Base-by-base conservation (phyloP, 2,113 vertebrate genomes). In the Arizona elegans region DNA sequence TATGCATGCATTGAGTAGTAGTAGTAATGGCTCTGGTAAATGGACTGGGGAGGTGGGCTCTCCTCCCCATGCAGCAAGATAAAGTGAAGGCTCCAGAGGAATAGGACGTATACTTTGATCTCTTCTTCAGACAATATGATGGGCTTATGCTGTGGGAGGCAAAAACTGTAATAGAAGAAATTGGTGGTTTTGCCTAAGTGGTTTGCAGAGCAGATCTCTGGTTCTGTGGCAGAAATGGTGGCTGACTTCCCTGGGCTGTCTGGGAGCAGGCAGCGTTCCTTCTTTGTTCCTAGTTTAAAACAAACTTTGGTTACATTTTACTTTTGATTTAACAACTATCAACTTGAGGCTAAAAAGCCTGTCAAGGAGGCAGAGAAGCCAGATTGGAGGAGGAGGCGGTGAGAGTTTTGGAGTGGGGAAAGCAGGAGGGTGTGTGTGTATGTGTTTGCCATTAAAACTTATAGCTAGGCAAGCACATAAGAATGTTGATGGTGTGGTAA, bases 331-430 rank as follows among this genome's bases (percentile, higher is more conserved):
- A 97, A 95, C 94, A 96, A 97, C 97, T 98, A 98, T 97, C 97
- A 97, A 97, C 98, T 98, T 98, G 98, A 97, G 98, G 96, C 96
- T 97, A 96, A 97, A 97, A 97, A 97, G 96, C 91, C 96, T 98
- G 97, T 97, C 97, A 98, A 97, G 96, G 97, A 98, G 97, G 97
- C 96, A 97, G 97, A 96, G 96, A 98, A 98, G 97, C 97, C 98
- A 98, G 97, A 98, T 97, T 98, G 98, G 97, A 98, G 97, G 97
- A 96, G 97, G 97, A 98, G 98, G 97, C 98, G 98, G 98, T 97
- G 98, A 98, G 98, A 98, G 97, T 97, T 98, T 81, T 96, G 97
- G 96, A 98, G 97, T 97, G 97, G 97, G 96, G 97, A 97, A 98
- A 97, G 97, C 96, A 97, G 96, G 97, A 96, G 97, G 92, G 96